Percentiles rank a stretch among this genome's conserved stretches.
phyloP scores from a whole-genome alignment of 2,888 invertebrate genomes.

The Drosophila histrio region DNA sequence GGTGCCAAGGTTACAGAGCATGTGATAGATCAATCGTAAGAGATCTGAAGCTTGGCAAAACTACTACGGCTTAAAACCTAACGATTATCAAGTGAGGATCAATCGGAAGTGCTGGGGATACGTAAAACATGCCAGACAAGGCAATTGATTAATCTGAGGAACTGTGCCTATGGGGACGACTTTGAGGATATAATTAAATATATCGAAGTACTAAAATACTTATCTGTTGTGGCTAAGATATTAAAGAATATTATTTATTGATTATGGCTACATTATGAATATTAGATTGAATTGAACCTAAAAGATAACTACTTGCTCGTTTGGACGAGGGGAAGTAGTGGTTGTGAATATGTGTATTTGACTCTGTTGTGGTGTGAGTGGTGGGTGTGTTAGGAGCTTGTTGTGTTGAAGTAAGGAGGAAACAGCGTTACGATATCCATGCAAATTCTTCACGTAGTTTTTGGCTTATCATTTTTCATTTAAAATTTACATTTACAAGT shows the following conservation, averaged over 20 bases:
- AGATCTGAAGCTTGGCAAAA: slow-evolving; percentile 13
- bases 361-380: slow-evolving; percentile 15
- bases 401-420: slow-evolving; percentile 60
- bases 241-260: slow-evolving; percentile 37
- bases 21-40: background rate
- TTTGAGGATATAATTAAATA: slow-evolving; percentile 19
- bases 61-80: slow-evolving; percentile 17
- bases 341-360: slow-evolving; percentile 23
- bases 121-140: slow-evolving; percentile 34
- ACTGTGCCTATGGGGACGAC: slow-evolving; percentile 26
- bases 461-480: slow-evolving; percentile 48
- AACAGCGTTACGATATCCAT: slow-evolving; percentile 83
- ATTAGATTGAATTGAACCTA: background rate
- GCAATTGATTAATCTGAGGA: slow-evolving; percentile 8
- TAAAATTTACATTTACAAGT: slow-evolving; percentile 65
- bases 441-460: slow-evolving; percentile 82
- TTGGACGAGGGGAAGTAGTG: background rate
- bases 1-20: slow-evolving; percentile 47
- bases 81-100: slow-evolving; percentile 3
- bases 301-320: slow-evolving; percentile 7
- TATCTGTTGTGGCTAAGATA: slow-evolving; percentile 61
- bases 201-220: slow-evolving; percentile 51
- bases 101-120: slow-evolving; percentile 26
- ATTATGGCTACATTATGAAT: slow-evolving; percentile 8
- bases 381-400: slow-evolving; percentile 21